Conservation (phyloP, 2,113 vertebrate genomes). For the Otolemur garnettii region DNA sequence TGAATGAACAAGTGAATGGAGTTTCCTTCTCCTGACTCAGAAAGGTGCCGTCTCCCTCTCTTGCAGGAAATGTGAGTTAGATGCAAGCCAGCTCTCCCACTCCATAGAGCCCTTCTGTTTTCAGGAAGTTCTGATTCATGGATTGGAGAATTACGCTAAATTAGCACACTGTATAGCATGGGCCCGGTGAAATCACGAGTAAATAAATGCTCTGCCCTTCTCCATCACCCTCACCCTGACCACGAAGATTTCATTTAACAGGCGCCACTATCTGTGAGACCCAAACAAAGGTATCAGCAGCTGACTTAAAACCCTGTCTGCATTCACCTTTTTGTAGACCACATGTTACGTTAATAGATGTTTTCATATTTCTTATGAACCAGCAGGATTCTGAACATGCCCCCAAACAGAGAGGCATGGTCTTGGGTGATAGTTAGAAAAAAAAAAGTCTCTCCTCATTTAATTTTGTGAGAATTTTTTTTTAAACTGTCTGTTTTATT, state of each 20-base stretch:
- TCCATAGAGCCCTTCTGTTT: background rate
- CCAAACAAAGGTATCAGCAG: background rate
- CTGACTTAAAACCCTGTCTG: background rate
- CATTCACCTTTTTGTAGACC: background rate
- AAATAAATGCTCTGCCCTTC: background rate
- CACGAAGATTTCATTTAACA: slow-evolving; percentile 15
- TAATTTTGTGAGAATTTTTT: slow-evolving; percentile 51
- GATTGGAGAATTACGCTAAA: background rate
- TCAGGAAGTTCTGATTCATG: slow-evolving; percentile 5
- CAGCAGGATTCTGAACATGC: background rate
- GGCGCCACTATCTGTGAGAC: slow-evolving; percentile 20
- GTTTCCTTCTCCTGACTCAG: background rate
- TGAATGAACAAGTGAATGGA: background rate
- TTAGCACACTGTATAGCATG: background rate
- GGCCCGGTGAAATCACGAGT: slow-evolving; percentile 5
- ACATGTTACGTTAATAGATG: background rate
- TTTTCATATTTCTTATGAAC: background rate
- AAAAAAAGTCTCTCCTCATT: slow-evolving; percentile 1
- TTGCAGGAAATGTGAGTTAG: background rate
- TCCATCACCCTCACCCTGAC: background rate
- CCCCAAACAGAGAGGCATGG: background rate
- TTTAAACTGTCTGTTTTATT: slow-evolving; percentile 40
- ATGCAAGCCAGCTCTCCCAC: background rate
- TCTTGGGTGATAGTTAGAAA: background rate
- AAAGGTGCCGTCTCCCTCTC: background rate